A percentile compares a stretch with the other conserved stretches of the same genome.
Conservation (phyloP, 2,797 vertebrate genomes). For the Peromyscus eremicus region DNA sequence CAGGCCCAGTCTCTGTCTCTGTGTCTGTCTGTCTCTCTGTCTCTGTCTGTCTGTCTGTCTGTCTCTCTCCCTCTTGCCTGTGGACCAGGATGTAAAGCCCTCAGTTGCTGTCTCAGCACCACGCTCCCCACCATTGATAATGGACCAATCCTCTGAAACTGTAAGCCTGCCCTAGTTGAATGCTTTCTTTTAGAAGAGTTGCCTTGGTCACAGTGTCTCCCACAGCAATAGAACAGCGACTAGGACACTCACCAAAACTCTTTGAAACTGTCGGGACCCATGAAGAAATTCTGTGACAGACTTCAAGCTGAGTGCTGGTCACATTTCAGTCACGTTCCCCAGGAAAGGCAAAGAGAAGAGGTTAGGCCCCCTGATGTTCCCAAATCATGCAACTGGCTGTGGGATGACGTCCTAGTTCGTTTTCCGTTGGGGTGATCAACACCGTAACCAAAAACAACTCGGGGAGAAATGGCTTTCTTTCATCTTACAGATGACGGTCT, state of each 20-base stretch:
- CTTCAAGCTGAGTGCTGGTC: fast-evolving
- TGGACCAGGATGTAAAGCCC: not conserved
- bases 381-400: not conserved
- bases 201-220: not conserved
- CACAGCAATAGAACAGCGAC: not conserved
- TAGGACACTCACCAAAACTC: not conserved
- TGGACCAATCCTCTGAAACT: not conserved
- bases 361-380: not conserved
- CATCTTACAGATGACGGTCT: no score
- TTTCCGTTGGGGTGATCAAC: not conserved
- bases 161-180: not conserved
- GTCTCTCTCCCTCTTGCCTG: not conserved
- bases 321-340: not conserved
- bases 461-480: not conserved
- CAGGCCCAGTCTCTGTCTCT: no score
- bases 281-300: not conserved
- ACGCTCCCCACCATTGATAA: no score
- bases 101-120: not conserved
- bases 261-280: not conserved
- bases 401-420: not conserved
- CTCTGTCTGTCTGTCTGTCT: not conserved
- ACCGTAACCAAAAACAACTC: not conserved
- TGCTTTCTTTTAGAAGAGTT: not conserved
- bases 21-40: not conserved
- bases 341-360: not conserved